Evolutionary conservation across 2,888 invertebrate genomes (phyloP), one percentile per base, ranked within the genome.

Genomic region (Eledone cirrhosa): DNA sequence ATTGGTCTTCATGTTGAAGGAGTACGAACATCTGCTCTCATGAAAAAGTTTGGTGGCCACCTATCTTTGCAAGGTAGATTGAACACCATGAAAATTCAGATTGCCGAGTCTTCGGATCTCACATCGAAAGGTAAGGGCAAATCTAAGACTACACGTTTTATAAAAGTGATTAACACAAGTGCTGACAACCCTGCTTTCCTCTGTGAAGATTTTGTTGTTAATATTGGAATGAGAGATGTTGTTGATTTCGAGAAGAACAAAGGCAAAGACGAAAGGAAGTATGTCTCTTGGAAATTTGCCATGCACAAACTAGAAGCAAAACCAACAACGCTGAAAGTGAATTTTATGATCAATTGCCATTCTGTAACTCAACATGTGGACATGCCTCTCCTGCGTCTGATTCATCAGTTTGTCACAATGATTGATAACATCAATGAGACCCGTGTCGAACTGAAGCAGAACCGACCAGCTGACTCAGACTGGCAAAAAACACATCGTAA

Each of bases 381-480:
- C 91, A 97, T 98, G 97, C 97, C 98, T 0, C 92, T 98, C 59
- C 92, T 98, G 74, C 92, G 98, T 77, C 93, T 98, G 78, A 92
- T 98, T 80, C 97, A 98, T 91, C 98, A 98, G 92, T 97, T 98
- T 88, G 96, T 95, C 87, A 97, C 97, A 88, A 97, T 98, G 97
- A 97, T 97, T 91, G 97, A 97, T 91, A 98, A 97, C 90, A 97
- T 98, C 1, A 96, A 97, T 89, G 97, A 97, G 89, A 97, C 97
- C 0, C 96, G 97, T 89, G 94, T 94, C 85, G 97, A 97, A 88
- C 92, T 98, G 77, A 94, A 95, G 84, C 95, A 95, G 85, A 94
- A 95, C 83, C 88, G 90, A 2, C 91, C 83, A 22, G 83, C 86
- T 0, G 85, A 86, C 48, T 80, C 85, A 33, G 86, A 87, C 69